Evolutionary conservation across 2,797 vertebrate species (phyloP), one percentile per base, ranked within the genome.

Genomic region (Poeciliopsis gracilis): DNA sequence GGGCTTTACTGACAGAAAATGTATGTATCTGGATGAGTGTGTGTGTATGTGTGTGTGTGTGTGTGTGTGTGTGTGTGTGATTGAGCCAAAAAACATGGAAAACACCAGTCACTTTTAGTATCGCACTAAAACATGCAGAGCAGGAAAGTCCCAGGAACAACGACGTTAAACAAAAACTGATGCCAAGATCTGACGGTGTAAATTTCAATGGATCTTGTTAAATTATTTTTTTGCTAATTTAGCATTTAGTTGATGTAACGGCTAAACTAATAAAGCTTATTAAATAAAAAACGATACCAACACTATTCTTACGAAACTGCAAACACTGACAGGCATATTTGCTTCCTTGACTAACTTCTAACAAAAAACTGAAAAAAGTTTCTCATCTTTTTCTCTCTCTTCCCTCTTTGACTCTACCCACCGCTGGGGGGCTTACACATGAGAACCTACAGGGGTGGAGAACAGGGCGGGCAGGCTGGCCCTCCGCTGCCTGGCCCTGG

Each of bases 401-500:
- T 78, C 47, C 78, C 77, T 76, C 76, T 87, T 82, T 86, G 84
- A 76, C 84, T 93, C 87, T 88, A 87, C 79, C 84, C 84, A 90
- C 83, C 81, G 74, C 81, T 85, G 75, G 76, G 76, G 76, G 77
- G 43, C 69, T 73, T 73, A 46, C 72, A 75, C 84, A 18, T 86
- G 82, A 87, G 77, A 86, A 99, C 98, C 97, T 99, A 99, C 98
- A 95, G 97, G 96, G 96, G 95, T 97, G 96, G 97, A 96, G 97
- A 95, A 98, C 94, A 99, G 96, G 92, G 97, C 96, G 84, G 98
- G 98, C 91, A 99, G 97, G 94, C 98, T 99, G 97, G 97, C 97
- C 86, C 98, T 96, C 92, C 97, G 97, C 84, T 94, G 94, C 86
- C 97, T 96, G 93, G 96, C 96, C 79, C 96, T 93, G 94, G 97